Evolutionary conservation across 2,113 vertebrate genomes (phyloP).

Genomic region (Grantiella picta): DNA sequence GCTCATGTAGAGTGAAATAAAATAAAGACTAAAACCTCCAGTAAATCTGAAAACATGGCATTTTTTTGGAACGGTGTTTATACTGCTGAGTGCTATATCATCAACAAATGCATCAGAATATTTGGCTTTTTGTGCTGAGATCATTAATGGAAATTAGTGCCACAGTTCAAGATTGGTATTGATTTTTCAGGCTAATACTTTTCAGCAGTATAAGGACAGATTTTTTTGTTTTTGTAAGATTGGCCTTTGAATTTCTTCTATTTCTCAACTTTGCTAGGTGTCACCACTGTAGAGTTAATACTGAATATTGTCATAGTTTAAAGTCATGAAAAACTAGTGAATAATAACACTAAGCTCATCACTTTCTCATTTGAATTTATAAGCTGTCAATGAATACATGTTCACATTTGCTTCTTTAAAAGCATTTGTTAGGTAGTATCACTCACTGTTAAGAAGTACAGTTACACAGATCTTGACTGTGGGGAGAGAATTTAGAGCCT

Average conservation of each 20-base stretch:
- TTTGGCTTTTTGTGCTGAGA: background rate
- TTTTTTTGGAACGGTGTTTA: rapidly evolving
- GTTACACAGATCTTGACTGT: background rate
- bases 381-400: background rate
- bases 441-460: background rate
- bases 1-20: background rate
- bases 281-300: background rate
- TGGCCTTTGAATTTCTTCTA: background rate
- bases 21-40: background rate
- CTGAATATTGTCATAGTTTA: background rate
- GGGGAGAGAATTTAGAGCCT: background rate
- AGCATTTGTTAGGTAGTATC: background rate
- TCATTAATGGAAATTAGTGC: background rate
- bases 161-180: background rate
- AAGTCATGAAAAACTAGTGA: background rate
- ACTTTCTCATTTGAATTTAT: background rate
- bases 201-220: background rate
- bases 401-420: background rate
- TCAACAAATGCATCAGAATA: background rate
- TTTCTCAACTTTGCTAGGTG: background rate
- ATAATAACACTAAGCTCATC: background rate
- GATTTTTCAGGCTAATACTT: background rate
- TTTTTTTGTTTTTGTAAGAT: background rate
- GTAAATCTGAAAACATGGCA: background rate
- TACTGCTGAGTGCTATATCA: background rate